Evolutionary conservation across 2,113 vertebrate genomes (phyloP), one percentile per base, ranked within the genome.

Genomic region (Gambusia affinis): DNA sequence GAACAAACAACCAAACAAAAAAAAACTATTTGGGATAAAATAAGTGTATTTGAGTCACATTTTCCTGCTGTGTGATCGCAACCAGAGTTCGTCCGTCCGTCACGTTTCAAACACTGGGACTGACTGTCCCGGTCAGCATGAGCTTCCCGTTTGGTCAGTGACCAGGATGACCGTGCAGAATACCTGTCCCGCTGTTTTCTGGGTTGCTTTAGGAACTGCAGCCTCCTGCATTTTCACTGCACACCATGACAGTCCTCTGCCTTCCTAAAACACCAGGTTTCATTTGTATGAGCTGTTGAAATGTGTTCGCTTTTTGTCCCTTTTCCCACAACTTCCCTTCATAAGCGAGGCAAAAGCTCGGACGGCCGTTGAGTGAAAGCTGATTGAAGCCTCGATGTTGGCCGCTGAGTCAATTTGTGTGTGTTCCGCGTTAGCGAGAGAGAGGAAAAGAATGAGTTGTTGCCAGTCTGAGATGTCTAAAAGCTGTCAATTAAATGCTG

Each of bases 171-270:
- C 44, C 17, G 4, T 5, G 0, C 44, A 47, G 17, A 47, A 17
- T 3, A 54, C 75, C 57, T 81, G n/a, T 29, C 44, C 22, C 27
- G 27, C 72, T 68, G 68, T 39, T 44, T 30, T 33, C 69, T 77
- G 73, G 60, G 73, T 80, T 62, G 11, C 61, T 72, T 47, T 19
- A 63, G 73, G 67, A 83, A 72, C 35, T 77, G 73, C 78, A 30
- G 47, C 47, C 70, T 37, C 35, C 35, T 37, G 35, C 2, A 37
- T 12, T 37, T 35, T 35, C 35, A 35, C 35, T 35, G 27, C 30
- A 37, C 60, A 3, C 60, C 60, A 8, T 31, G 12, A 12, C 47
- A 44, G 63, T 70, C 72, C 68, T 78, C 67, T 54, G 65, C 3
- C 19, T 63, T 65, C 30, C 33, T 15, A 12, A 10, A 35, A 61